Base-by-base conservation (phyloP, 1,140 invertebrate genomes). In the Lasioglossum baleicum region DNA sequence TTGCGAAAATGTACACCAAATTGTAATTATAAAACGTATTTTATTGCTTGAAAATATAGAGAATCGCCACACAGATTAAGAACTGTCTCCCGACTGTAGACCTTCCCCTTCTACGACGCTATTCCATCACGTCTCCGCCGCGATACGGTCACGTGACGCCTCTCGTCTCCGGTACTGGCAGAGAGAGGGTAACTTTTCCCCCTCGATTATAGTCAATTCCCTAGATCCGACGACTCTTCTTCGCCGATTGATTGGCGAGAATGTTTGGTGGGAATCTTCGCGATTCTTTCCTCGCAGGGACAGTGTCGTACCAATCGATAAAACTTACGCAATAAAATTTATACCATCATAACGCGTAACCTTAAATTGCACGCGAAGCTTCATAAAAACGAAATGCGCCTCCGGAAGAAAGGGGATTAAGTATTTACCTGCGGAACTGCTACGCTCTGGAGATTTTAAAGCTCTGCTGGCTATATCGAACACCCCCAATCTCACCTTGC, bases 341-440 rank as follows among this genome's bases (percentile, higher is more conserved):
- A 58, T 75, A 67, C 51, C 48, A 26, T 42, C 64, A 26, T 67
- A 67, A 67, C 63, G 31, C 48, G 73, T 67, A 63, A 75, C 73
- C 66, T 67, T 67, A 67, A 75, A 75, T 75, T 75, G 66, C 64
- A 61, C 75, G 26, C 67, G 56, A 48, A 70, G 40, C 56, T 70
- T 20, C 75, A 56, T 61, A 77, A 78, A 69, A 70, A 72, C 11
- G 48, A 15, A 56, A 35, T 22, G 22, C 11, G 56, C 48, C 35
- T n/a, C 31, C 3, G 44, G 26, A 67, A 17, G 65, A 68, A 84
- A 70, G 40, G 69, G 61, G 71, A 72, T 82, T 74, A 78, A 70
- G 58, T 58, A 84, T 84, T 75, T 79, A 82, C n/a, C 63, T 17
- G 71, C 53, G 69, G 81, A 70, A 60, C 70, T n/a, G n/a, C 51